A percentile compares a stretch with the other conserved stretches of the same genome.
Evolutionary conservation across 2,113 vertebrate genomes (phyloP).

Genomic region (Callorhinus ursinus): DNA sequence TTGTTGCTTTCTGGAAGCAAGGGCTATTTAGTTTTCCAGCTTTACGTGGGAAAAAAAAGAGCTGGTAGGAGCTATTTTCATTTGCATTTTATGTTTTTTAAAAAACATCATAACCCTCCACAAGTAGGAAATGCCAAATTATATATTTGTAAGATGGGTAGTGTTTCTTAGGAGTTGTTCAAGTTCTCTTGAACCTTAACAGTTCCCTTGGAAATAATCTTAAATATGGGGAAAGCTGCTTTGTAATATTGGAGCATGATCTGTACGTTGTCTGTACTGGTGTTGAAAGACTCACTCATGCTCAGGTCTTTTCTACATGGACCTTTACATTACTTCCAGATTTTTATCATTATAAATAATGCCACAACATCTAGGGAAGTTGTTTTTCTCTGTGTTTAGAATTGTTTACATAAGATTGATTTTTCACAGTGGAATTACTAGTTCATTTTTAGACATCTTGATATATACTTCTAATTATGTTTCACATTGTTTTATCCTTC

Average conservation of each 20-base stretch:
- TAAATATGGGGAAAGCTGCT: background rate
- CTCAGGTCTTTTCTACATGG: background rate
- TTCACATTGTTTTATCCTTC: background rate
- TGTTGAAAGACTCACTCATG: background rate
- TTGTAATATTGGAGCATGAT: background rate
- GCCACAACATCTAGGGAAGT: background rate
- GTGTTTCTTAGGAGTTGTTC: background rate
- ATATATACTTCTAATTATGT: background rate
- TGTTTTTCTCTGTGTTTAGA: background rate
- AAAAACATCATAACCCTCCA: background rate
- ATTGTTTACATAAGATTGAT: background rate
- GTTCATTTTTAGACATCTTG: background rate
- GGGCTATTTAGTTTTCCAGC: background rate
- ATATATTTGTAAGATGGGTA: background rate
- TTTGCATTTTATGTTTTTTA: background rate
- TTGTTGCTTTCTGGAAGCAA: background rate
- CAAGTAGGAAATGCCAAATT: background rate
- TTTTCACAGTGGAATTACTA: background rate
- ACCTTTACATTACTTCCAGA: background rate
- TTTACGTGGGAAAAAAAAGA: background rate
- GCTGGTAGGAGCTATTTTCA: background rate
- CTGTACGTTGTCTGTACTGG: background rate
- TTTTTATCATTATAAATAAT: background rate
- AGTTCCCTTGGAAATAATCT: background rate
- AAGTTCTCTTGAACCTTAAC: background rate